phyloP scores from a whole-genome alignment of 2,888 invertebrate genomes.

The Proisotoma minuta region DNA sequence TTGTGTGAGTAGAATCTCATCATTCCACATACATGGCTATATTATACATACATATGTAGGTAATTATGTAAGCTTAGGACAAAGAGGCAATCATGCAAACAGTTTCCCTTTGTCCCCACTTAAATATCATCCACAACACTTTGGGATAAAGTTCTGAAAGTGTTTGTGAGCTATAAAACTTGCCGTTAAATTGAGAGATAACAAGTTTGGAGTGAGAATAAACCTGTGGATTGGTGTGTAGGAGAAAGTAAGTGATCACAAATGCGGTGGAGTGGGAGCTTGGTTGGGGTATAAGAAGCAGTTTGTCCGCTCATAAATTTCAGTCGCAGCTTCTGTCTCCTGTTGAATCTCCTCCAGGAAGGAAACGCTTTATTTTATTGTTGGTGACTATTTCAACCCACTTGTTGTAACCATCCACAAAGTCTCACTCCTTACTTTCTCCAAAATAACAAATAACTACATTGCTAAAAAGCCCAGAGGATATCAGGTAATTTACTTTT shows the following conservation, averaged over 20 bases:
- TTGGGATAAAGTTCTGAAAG: not conserved
- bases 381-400: no score
- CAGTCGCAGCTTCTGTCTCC: slow-evolving; percentile 2
- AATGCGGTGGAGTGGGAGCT: not conserved
- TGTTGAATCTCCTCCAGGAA: not conserved
- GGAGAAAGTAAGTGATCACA: not conserved
- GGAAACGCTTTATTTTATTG: no score
- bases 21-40: no score
- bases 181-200: not conserved
- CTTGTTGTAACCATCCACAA: not conserved
- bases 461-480: no score
- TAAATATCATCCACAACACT: not conserved
- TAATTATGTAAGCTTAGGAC: not conserved
- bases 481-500: no score
- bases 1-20: no score
- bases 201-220: not conserved
- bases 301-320: slow-evolving; percentile 11
- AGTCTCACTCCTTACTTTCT: not conserved
- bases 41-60: no score
- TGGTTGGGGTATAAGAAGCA: slow-evolving; percentile 12
- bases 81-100: not conserved
- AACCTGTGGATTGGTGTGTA: not conserved
- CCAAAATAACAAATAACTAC: no score
- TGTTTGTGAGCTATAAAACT: no score
- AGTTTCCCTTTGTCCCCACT: not conserved